Percentiles rank a stretch among this genome's conserved stretches.
Evolutionary conservation across 37 sponge, comb jelly and placozoan genomes (phyloP).

Genomic region (Hormiphora californensis): DNA sequence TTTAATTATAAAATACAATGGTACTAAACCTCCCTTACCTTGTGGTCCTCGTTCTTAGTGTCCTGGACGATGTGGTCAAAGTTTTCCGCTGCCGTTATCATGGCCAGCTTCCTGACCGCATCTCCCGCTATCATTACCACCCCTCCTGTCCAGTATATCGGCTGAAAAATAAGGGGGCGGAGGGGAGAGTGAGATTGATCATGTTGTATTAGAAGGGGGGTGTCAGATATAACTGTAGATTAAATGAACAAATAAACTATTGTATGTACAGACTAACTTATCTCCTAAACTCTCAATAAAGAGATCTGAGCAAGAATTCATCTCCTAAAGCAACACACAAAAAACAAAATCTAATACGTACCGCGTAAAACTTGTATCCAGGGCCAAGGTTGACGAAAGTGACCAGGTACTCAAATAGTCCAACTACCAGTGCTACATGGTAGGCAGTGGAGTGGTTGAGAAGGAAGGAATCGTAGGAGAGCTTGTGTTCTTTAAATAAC

Average conservation of each 20-base stretch:
- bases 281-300: no score
- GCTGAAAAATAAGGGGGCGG: no score
- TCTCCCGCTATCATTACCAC: constrained; percentile 70
- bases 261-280: no score
- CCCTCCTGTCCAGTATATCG: constrained; percentile 68
- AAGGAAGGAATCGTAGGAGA: constrained; percentile 78
- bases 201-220: no score
- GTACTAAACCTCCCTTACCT: background rate
- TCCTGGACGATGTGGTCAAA: constrained; percentile 78
- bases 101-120: constrained; percentile 73
- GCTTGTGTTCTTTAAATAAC: constrained; percentile 66
- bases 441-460: constrained; percentile 89
- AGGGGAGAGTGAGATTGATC: no score
- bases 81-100: constrained; percentile 80
- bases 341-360: no score
- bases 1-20: background rate
- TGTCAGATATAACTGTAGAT: no score
- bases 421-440: constrained; percentile 65
- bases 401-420: constrained; percentile 76
- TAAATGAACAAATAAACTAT: no score
- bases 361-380: constrained; percentile 15
- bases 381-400: constrained; percentile 59
- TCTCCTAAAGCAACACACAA: no score
- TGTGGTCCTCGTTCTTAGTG: constrained; percentile 62
- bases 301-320: no score